Evolutionary conservation across 2,888 invertebrate genomes (phyloP).

Genomic region (Catocala nupta): DNA sequence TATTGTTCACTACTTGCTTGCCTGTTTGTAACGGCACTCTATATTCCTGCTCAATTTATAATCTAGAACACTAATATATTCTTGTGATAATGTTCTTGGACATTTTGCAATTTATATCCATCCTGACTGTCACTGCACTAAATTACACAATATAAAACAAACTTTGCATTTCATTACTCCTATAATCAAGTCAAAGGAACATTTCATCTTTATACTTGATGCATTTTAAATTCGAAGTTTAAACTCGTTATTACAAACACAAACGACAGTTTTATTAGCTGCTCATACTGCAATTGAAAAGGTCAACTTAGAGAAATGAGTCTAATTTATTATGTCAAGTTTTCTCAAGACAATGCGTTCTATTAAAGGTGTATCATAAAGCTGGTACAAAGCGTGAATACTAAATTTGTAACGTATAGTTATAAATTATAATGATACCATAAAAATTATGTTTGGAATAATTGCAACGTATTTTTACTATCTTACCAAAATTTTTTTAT

Average conservation of each 20-base stretch:
- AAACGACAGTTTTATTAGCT: slow-evolving; percentile 3
- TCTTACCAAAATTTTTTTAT: too few relatives aligned
- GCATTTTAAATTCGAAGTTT: not conserved
- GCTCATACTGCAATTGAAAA: slow-evolving; percentile 4
- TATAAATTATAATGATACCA: too few relatives aligned
- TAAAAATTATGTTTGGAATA: too few relatives aligned
- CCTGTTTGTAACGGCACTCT: slow-evolving; percentile 28
- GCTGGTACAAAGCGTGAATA: too few relatives aligned
- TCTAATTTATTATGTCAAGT: slow-evolving; percentile 2
- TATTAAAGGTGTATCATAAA: not conserved
- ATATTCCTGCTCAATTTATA: slow-evolving; percentile 15
- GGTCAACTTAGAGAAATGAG: slow-evolving; percentile 4
- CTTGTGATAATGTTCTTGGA: not conserved
- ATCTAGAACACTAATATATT: not conserved
- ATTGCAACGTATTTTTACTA: too few relatives aligned
- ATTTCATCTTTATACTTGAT: not conserved
- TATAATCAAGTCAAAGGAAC: too few relatives aligned
- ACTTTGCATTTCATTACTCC: too few relatives aligned
- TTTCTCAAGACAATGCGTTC: slow-evolving; percentile 7
- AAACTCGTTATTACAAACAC: slow-evolving; percentile 1
- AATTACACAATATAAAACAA: too few relatives aligned
- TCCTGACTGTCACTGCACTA: too few relatives aligned
- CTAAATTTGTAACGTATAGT: too few relatives aligned
- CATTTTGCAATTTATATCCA: not conserved
- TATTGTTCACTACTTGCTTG: slow-evolving; percentile 35